Evolutionary conservation across 1,140 invertebrate genomes (phyloP), one percentile per base, ranked within the genome.

Genomic region (Mamestra configurata): DNA sequence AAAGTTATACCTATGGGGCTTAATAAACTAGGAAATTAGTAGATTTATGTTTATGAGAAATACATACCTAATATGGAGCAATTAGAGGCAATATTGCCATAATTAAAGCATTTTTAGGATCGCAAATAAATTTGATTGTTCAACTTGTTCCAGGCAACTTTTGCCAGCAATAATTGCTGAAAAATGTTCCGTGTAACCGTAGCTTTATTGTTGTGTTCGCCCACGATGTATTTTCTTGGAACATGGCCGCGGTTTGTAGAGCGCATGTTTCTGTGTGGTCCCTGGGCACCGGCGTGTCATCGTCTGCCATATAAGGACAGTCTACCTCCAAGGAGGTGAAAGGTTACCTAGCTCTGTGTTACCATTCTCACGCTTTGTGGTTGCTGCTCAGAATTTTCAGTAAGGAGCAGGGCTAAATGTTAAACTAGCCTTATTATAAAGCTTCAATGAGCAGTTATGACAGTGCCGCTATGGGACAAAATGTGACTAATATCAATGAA

Each of bases 271-370:
- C 55, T 76, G 73, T 61, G 85, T 88, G 84, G 82, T 84, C 84
- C 43, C 24, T 5, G 22, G 55, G 77, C 84, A 80, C 78, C 78
- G 22, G 46, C 43, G 18, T 37, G 75, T 77, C 61, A 46, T 51
- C 51, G 35, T 20, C 35, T 15, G 66, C 85, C 83, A 5, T 82
- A 82, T 84, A 83, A 72, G 80, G 84, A 43, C 18, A 61, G 82
- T 46, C 79, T 27, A 72, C 80, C 73, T 77, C 78, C 77, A 70
- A 81, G 79, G 80, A 86, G 85, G 87, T 88, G 84, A 89, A 89
- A 89, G 86, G 86, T 87, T 85, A 79, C 61, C 81, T 73, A 46
- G 53, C 46, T 55, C 49, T 57, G 35, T 78, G 83, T 84, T 82
- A 82, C 64, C 46, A 85, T 86, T 85, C 85, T 83, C 84, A 83